Base-by-base conservation (phyloP, 2,888 invertebrate genomes). In the Stratiomys singularior region DNA sequence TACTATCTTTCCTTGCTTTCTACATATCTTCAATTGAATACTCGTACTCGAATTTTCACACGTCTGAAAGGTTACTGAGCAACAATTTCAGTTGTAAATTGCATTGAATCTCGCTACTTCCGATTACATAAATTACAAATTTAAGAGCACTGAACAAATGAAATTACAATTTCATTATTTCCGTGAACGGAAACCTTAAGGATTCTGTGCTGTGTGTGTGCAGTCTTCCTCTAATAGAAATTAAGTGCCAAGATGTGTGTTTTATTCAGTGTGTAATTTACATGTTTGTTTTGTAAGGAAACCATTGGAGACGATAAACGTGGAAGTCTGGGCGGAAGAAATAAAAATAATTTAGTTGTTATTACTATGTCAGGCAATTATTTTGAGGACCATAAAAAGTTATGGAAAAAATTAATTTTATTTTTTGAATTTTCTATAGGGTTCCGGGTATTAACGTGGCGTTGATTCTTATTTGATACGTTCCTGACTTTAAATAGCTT, bases 151-250 rank as follows among this genome's bases (percentile, higher is more conserved):
- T 74, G 58, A 58, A 58, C 58, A 74, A 74, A 74, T 74, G 74
- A 74, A 74, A 74, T 74, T 74, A 74, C 74, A 58, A 60, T 74
- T 74, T 74, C 74, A 74, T 60, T 74, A 74, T 60, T 74, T 74
- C 60, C 74, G 60, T 25, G 18, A 60, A 30, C 37, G 52, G 13
- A 18, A 28, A 46, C 13, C 30, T 13, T 46, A 69, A 30, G 30
- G 64, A 30, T 46, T 46, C n/a, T n/a, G n/a, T n/a, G n/a, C n/a
- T n/a, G n/a, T n/a, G 21, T 25, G 25, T 47, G n/a, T 23, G 46
- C 5, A 30, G 69, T n/a, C 5, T 58, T 58, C 23, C 9, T 1
- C 21, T 74, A 60, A 74, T 74, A 21, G 11, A 30, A 60, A 60
- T 74, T 74, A 74, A 72, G 5, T 72, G 52, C 56, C 9, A 18